phyloP scores from a whole-genome alignment of 2,113 vertebrate species.

The Martes martes region DNA sequence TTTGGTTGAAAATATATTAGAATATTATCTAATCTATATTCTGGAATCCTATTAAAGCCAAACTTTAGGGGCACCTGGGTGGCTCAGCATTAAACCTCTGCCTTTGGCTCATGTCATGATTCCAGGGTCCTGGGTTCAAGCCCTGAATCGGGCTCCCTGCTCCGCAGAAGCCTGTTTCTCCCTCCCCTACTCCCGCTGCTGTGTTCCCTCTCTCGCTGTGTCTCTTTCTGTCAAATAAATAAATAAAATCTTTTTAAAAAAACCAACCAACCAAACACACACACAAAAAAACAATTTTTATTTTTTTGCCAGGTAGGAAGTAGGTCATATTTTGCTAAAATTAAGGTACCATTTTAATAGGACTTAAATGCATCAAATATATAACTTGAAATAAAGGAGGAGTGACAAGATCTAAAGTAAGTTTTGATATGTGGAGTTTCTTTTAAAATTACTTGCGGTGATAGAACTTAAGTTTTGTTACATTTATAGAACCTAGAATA shows the following conservation, averaged over 20 bases:
- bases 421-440: neutral
- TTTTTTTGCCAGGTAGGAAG: neutral
- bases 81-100: no score
- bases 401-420: neutral
- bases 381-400: neutral
- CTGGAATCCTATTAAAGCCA: neutral
- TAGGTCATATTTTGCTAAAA: constrained; percentile 1
- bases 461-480: neutral
- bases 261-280: no score
- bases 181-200: no score
- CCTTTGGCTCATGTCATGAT: no score
- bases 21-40: neutral
- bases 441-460: neutral
- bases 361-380: neutral
- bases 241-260: no score
- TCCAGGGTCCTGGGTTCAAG: no score
- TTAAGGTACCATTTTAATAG: neutral
- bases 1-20: constrained; percentile 1
- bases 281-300: neutral
- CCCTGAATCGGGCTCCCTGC: no score
- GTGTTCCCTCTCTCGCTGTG: no score
- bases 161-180: no score
- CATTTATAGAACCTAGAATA: neutral
- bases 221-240: no score
- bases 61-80: no score